Evolutionary conservation across 2,113 vertebrate species (phyloP).

Genomic region (Mesembrinibis cayennensis): DNA sequence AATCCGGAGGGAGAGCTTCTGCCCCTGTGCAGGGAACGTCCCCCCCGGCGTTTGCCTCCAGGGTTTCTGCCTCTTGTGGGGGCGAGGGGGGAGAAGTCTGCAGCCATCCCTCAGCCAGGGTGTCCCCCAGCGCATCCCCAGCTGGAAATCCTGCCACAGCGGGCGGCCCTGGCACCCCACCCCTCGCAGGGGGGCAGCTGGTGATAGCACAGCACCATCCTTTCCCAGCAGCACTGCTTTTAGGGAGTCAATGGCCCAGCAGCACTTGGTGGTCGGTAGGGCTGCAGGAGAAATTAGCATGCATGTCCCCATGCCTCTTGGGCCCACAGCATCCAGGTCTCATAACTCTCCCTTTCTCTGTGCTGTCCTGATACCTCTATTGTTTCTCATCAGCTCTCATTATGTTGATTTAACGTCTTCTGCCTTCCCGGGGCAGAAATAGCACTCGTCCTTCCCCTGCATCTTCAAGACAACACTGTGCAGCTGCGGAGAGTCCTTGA

Average conservation of each 20-base stretch:
- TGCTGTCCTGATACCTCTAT: neutral
- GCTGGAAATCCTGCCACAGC: neutral
- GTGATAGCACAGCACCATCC: neutral
- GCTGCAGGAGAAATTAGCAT: conserved; percentile 7
- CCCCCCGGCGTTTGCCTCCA: rapidly evolving
- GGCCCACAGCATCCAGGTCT: neutral
- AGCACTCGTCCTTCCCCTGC: neutral
- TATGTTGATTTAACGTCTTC: conserved; percentile 39
- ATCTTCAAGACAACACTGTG: neutral
- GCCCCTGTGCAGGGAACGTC: rapidly evolving
- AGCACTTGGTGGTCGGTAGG: rapidly evolving
- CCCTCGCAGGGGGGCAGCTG: rapidly evolving
- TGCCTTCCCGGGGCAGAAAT: conserved; percentile 26
- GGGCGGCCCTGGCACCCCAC: neutral
- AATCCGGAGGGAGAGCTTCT: neutral
- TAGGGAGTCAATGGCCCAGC: neutral
- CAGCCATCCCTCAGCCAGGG: neutral
- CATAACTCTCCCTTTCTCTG: conserved; percentile 35
- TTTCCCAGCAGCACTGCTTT: neutral
- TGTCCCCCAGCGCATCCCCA: rapidly evolving
- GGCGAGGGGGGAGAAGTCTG: neutral
- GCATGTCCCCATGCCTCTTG: neutral
- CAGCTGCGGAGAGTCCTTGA: conserved; percentile 29
- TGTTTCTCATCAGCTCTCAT: conserved; percentile 60
- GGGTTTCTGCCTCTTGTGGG: neutral